Percentiles rank a stretch among this genome's conserved stretches.
These are phyloP conservation scores for Holothuria glaberrima DNA, from an alignment of 35 echinoderm and acorn worm genomes.

Conservation along the genomic window DNA sequence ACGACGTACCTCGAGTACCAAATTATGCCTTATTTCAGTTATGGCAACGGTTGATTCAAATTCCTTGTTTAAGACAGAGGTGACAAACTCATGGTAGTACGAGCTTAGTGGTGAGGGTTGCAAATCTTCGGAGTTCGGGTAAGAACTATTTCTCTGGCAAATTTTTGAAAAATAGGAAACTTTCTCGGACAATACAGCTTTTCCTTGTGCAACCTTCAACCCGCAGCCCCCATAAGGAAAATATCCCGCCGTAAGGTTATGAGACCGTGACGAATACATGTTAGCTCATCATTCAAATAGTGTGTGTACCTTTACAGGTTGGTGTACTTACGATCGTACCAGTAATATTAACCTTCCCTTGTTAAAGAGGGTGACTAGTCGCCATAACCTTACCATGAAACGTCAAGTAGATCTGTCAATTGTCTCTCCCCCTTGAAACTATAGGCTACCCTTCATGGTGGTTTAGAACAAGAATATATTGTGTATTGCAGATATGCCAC, in stretches of 20 bases:
- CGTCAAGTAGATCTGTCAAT: neutral
- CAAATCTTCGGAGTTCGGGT: neutral
- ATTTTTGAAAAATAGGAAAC: neutral
- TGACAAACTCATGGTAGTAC: neutral
- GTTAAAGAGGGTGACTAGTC: constrained; percentile 6
- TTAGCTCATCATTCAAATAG: neutral
- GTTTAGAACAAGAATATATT: no score
- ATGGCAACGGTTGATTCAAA: neutral
- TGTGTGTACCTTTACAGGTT: neutral
- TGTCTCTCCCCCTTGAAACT: neutral
- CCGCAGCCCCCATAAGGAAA: neutral
- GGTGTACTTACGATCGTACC: neutral
- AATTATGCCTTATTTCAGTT: neutral
- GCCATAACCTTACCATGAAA: neutral
- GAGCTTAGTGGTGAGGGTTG: neutral
- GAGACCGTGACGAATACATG: neutral
- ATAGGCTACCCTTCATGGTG: no score
- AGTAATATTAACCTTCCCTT: neutral
- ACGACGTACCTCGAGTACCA: no score
- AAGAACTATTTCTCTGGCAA: neutral
- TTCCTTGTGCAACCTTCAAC: neutral
- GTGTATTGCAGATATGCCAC: no score
- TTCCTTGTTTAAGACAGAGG: neutral
- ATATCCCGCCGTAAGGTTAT: no score
- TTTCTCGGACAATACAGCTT: neutral